Base-by-base conservation (phyloP, 2,113 vertebrate genomes). In the Eptesicus fuscus region DNA sequence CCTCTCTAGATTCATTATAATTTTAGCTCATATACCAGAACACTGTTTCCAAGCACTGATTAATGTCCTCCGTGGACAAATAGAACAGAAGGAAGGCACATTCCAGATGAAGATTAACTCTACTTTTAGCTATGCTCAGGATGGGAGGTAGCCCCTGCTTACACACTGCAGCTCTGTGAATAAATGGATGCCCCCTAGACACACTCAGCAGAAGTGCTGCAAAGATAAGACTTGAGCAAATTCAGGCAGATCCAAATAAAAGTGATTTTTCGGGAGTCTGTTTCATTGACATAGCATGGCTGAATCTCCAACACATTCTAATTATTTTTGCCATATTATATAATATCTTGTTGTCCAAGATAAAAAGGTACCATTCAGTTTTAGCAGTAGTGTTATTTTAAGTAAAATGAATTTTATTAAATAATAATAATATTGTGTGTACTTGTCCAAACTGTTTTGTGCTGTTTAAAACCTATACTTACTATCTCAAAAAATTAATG, bases 11-110 rank as follows among this genome's bases (percentile, higher is more conserved):
- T 53, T 89, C 84, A 95, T 96, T 95, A 88, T 37, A 95, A 92
- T 82, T 93, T 95, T 93, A 96, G 76, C 85, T 93, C 73, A 89
- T 88, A 83, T 70, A 83, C 53, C 49, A 88, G 73, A 95, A 51
- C 37, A 76, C 67, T 95, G 83, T 89, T 95, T 96, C 90, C 56
- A 86, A 96, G 93, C 91, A 73, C 25, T 94, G 70, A 96, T 90
- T 97, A 95, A 95, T 96, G 82, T 94, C 30, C 70, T 95, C 76
- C 47, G 2, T 47, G 63, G 74, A 94, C 79, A 95, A 96, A 76
- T 1, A 93, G 59, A 96, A 94, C 32, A 95, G 76, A 90, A 84
- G 79, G 30, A 61, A 87, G 80, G 9, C 59, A 83, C 17, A 69
- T 61, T 97, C 42, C 11, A 22, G 61, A 79, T 89, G 63, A 93